Percentiles rank a stretch among this genome's conserved stretches.
These are phyloP conservation scores for Pseudomyrmex concolor DNA, from an alignment of 1,140 invertebrate species.

Conservation along the genomic window DNA sequence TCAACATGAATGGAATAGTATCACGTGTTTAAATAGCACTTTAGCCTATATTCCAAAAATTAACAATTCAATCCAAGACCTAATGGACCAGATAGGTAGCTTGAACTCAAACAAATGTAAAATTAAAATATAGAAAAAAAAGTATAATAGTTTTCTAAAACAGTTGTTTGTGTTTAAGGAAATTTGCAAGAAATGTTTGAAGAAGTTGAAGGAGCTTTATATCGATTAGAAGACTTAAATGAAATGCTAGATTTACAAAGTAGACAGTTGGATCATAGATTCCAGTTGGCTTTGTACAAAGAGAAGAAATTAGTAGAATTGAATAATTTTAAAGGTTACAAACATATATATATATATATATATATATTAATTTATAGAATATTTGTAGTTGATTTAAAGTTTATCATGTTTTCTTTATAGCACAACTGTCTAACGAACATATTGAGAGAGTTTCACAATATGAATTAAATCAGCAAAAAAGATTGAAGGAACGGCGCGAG, in stretches of 20 bases:
- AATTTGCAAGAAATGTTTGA: conserved; percentile 87
- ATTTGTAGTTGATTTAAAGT: neutral
- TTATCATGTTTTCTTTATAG: conserved; percentile 76
- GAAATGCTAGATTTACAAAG: conserved; percentile 88
- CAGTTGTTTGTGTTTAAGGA: conserved; percentile 79
- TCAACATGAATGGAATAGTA: conserved; percentile 85
- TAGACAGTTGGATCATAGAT: conserved; percentile 87
- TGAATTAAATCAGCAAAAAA: conserved; percentile 86
- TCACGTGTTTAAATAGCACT: conserved; percentile 85
- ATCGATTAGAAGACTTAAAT: conserved; percentile 88
- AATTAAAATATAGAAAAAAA: neutral
- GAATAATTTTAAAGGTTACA: conserved; percentile 86
- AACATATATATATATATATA: conserved; percentile 68
- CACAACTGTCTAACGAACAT: conserved; percentile 87
- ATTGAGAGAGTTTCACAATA: conserved; percentile 85
- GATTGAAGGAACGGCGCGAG: conserved; percentile 88
- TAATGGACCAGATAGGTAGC: conserved; percentile 87
- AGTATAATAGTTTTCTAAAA: neutral
- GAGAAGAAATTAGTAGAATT: conserved; percentile 87
- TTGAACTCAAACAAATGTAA: neutral
- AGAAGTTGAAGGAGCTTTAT: conserved; percentile 87
- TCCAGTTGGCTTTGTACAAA: conserved; percentile 88
- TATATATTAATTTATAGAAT: neutral
- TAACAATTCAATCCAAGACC: conserved; percentile 85
- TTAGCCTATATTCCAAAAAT: conserved; percentile 87